Evolutionary conservation across 37 sponge, comb jelly and placozoan genomes (phyloP).

Genomic region (Spongilla lacustris): DNA sequence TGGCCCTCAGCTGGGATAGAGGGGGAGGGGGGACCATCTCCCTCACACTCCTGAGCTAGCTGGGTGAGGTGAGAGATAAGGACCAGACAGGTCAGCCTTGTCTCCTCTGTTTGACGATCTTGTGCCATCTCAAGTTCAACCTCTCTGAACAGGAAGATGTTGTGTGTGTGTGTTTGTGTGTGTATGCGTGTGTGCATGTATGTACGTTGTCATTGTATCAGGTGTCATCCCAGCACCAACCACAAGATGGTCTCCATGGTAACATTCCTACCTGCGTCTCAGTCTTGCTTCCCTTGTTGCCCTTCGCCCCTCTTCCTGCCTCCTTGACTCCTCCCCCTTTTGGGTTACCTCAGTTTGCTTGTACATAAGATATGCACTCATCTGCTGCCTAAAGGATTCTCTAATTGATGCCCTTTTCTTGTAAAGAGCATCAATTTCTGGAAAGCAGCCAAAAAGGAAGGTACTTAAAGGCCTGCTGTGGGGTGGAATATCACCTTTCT

Average conservation of each 20-base stretch:
- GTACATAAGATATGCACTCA: slow-evolving; percentile 9
- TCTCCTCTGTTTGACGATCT: neutral
- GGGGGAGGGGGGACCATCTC: neutral
- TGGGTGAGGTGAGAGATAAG: neutral
- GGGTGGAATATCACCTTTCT: slow-evolving; percentile 6
- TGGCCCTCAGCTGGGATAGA: neutral
- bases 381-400: slow-evolving; percentile 26
- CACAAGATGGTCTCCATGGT: no score
- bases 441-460: neutral
- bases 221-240: no score
- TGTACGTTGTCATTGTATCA: no score
- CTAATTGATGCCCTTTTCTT: slow-evolving; percentile 18
- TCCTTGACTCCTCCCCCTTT: slow-evolving; percentile 10
- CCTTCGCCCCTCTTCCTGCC: slow-evolving; percentile 3
- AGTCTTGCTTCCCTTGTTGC: slow-evolving; percentile 1
- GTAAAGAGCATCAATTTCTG: slow-evolving; percentile 53
- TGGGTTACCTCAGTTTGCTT: slow-evolving; percentile 12
- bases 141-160: neutral
- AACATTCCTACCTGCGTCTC: slow-evolving; percentile 15
- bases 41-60: neutral
- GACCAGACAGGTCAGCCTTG: neutral
- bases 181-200: no score
- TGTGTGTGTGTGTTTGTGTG: no score
- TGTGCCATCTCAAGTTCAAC: neutral
- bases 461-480: neutral